Evolutionary conservation across 2,113 vertebrate genomes (phyloP).

Genomic region (Callionymus lyra): DNA sequence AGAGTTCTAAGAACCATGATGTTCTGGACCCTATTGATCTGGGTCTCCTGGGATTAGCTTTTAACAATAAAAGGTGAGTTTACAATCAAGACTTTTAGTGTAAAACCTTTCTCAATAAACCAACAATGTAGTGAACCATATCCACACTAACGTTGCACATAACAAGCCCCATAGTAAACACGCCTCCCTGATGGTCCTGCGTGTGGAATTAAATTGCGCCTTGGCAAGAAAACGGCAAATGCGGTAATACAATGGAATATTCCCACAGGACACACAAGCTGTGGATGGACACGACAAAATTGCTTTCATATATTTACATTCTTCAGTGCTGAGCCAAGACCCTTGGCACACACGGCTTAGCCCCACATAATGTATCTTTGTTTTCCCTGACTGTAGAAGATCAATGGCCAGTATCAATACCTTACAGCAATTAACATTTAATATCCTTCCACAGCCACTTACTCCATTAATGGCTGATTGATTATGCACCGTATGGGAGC

Average conservation of each 20-base stretch:
- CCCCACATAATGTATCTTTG: constrained; percentile 62
- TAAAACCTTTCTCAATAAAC: no score
- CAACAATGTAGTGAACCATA: no score
- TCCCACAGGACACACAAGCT: no score
- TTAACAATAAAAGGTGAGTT: constrained; percentile 6
- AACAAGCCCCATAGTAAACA: no score
- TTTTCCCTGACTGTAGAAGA: constrained; percentile 65
- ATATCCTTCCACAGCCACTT: constrained; percentile 74
- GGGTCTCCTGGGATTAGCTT: constrained; percentile 2
- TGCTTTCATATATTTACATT: constrained; percentile 32
- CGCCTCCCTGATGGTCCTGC: no score
- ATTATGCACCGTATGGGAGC: constrained; percentile 59
- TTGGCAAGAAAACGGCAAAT: no score
- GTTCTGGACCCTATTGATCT: no score
- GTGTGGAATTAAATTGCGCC: no score
- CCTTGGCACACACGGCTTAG: constrained; percentile 36
- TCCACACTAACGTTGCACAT: no score
- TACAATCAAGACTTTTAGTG: constrained; percentile 1
- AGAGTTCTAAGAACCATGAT: no score
- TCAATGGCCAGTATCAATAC: constrained; percentile 68
- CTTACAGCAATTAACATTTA: constrained; percentile 76
- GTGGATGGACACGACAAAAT: constrained; percentile 17
- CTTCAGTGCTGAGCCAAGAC: constrained; percentile 34
- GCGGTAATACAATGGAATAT: no score
- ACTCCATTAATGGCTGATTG: constrained; percentile 72